Base-by-base conservation (phyloP, 2,797 vertebrate genomes). In the Cichlasoma orientale region DNA sequence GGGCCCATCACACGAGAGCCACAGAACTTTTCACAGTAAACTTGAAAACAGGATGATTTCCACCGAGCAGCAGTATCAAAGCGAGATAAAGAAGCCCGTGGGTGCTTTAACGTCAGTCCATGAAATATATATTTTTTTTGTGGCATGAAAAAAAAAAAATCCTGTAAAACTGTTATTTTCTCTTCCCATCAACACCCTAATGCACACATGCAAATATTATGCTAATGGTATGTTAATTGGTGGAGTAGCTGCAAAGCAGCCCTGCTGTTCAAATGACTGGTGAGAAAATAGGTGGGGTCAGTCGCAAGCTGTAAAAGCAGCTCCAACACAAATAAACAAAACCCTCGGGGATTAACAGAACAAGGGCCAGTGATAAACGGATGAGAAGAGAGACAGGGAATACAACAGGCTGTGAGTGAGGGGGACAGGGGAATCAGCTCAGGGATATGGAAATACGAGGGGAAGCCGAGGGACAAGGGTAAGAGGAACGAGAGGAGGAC, bases 141-240 rank as follows among this genome's bases (percentile, higher is more conserved):
- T 88, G 68, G 79, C 71, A 74, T 75, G 61, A 74, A 78, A 79
- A 82, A 88, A 74, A 77, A 85, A 83, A 81, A 79, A 77, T 19
- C 31, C 82, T 89, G 92, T 84, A 93, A 93, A 93, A 91, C 92
- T 91, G 90, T 93, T 94, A 94, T 95, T 95, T 95, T 95, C 93
- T 92, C 93, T 94, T 90, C 90, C 94, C 94, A 95, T 96, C 94
- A 95, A 95, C 95, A 96, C 95, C 94, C 94, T 90, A 94, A 95
- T 95, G 95, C 94, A 93, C 94, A 95, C 94, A 96, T 96, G 94
- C 94, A 95, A 96, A 96, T 96, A 94, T 95, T 94, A 96, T 96
- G 95, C 94, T 96, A 96, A 96, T 96, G 86, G 63, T 93, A 96
- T 96, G 96, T 92, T 96, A 96, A 96, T 96, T 94, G 94, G 85